Percentiles rank a stretch among this genome's conserved stretches.
These are phyloP conservation scores for Semicossyphus pulcher DNA, from an alignment of 2,113 vertebrate species.

Conservation along the genomic window DNA sequence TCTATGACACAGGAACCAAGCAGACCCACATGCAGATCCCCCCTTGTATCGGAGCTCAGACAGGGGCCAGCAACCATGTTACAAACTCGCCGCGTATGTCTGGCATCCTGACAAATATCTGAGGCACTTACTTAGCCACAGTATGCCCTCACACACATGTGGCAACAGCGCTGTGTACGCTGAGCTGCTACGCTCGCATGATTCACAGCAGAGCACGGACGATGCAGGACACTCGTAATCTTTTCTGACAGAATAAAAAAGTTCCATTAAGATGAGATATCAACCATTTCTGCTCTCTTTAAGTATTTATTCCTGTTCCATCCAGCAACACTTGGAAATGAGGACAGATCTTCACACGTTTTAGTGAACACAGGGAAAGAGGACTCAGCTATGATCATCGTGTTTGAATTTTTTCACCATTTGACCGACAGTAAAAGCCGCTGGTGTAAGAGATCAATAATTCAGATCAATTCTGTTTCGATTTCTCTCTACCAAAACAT, in stretches of 20 bases:
- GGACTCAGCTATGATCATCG: not conserved
- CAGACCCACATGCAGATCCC: slow-evolving; percentile 39
- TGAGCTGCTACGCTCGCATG: slow-evolving; percentile 44
- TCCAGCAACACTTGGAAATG: slow-evolving; percentile 16
- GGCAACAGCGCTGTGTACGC: slow-evolving; percentile 52
- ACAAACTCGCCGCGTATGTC: slow-evolving; percentile 74
- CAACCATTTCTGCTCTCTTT: slow-evolving; percentile 45
- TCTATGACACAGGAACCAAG: slow-evolving; percentile 37
- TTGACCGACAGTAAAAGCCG: slow-evolving; percentile 8
- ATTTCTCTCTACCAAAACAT: slow-evolving; percentile 5
- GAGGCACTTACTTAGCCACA: slow-evolving; percentile 73
- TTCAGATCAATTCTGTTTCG: slow-evolving; percentile 26
- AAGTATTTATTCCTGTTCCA: slow-evolving; percentile 59
- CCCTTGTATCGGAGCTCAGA: slow-evolving; percentile 51
- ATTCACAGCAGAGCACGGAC: slow-evolving; percentile 37
- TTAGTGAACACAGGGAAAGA: not conserved
- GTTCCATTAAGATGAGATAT: slow-evolving; percentile 60
- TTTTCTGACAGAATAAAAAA: slow-evolving; percentile 68
- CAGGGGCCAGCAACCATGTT: slow-evolving; percentile 60
- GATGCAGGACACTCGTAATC: slow-evolving; percentile 18
- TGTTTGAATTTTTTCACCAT: not conserved
- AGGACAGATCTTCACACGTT: slow-evolving; percentile 21
- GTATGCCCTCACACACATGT: slow-evolving; percentile 70
- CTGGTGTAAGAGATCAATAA: slow-evolving; percentile 9
- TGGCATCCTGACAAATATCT: slow-evolving; percentile 82